A percentile compares a stretch with the other conserved stretches of the same genome.
Conservation (phyloP, 1,140 invertebrate species). For the Tetranychus urticae region DNA sequence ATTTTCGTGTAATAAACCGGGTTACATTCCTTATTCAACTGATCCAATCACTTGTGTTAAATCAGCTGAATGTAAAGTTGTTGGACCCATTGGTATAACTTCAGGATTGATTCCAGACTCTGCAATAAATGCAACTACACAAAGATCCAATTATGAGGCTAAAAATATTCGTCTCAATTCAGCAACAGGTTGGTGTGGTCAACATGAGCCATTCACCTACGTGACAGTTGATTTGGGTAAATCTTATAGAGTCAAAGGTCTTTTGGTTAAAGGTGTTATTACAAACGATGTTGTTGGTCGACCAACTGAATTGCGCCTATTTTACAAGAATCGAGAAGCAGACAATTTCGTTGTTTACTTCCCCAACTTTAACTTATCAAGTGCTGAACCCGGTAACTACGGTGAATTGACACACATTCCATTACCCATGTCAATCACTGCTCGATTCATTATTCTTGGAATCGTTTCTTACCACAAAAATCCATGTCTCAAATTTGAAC, state of each 20-base stretch:
- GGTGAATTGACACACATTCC: conserved; percentile 87
- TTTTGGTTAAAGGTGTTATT: conserved; percentile 62
- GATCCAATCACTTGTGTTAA: conserved; percentile 62
- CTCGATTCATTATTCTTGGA: conserved; percentile 67
- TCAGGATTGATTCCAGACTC: conserved; percentile 78
- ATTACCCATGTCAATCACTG: conserved; percentile 70
- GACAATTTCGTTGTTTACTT: conserved; percentile 91
- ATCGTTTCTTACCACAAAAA: conserved; percentile 91
- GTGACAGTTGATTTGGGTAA: conserved; percentile 77
- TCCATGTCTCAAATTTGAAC: conserved; percentile 80
- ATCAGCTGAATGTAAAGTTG: conserved; percentile 72
- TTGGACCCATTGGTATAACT: conserved; percentile 65
- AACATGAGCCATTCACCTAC: conserved; percentile 73
- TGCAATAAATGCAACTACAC: conserved; percentile 84
- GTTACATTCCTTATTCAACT: conserved; percentile 74
- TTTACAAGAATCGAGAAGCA: conserved; percentile 75
- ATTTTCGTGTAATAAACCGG: conserved; percentile 66
- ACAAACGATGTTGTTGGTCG: conserved; percentile 81
- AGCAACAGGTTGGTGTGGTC: conserved; percentile 72
- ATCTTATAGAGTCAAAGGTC: conserved; percentile 55
- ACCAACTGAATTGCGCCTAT: conserved; percentile 82
- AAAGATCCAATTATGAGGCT: conserved; percentile 27
- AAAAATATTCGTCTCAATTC: conserved; percentile 65
- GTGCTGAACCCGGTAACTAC: conserved; percentile 64
- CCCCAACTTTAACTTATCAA: conserved; percentile 79